Evolutionary conservation across 2,797 vertebrate species (phyloP).

Genomic region (Myripristis murdjan): DNA sequence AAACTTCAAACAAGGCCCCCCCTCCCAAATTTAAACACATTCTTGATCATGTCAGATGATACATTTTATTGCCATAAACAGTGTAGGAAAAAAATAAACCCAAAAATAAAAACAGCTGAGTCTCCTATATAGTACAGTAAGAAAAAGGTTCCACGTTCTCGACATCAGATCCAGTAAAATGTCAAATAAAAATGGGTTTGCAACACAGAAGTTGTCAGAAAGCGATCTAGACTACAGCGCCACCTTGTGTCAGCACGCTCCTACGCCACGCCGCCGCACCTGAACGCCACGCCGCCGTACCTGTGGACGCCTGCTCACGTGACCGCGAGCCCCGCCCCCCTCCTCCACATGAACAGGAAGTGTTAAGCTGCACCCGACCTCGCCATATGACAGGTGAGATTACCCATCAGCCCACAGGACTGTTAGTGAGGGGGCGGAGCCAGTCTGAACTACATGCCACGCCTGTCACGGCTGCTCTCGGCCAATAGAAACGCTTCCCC

Average conservation of each 20-base stretch:
- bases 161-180: conserved; percentile 67
- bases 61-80: conserved; percentile 88
- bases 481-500: conserved; percentile 48
- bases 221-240: conserved; percentile 52
- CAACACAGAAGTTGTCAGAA: conserved; percentile 51
- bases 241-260: no score
- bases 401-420: no score
- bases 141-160: conserved; percentile 64
- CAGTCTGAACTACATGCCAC: conserved; percentile 46
- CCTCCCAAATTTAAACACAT: conserved; percentile 70
- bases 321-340: no score
- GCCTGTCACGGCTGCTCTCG: conserved; percentile 55
- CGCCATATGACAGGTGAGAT: no score
- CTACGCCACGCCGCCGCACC: no score
- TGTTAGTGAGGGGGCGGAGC: no score
- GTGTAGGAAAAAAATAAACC: conserved; percentile 79
- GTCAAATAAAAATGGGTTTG: conserved; percentile 62
- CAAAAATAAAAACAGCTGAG: conserved; percentile 79
- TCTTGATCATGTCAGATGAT: conserved; percentile 73
- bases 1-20: conserved; percentile 11
- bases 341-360: no score
- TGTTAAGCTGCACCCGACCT: no score
- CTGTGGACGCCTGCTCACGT: no score
- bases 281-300: no score
- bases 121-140: conserved; percentile 79